Conservation (phyloP, 2,797 vertebrate species). For the Pipistrellus kuhlii region DNA sequence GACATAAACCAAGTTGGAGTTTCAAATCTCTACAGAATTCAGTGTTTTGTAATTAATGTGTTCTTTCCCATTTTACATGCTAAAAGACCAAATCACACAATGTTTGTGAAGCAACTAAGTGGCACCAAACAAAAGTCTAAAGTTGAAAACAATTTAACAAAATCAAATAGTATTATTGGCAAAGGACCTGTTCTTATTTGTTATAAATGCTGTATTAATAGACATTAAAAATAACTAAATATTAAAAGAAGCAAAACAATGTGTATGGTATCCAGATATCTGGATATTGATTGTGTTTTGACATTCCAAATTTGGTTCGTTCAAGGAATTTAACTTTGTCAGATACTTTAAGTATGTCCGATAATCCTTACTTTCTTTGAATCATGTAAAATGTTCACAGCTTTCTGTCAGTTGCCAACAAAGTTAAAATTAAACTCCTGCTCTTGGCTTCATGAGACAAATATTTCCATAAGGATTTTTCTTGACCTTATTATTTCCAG, state of each 20-base stretch:
- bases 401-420: neutral
- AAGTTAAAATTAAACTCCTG: neutral
- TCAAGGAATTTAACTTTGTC: neutral
- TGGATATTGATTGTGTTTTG: neutral
- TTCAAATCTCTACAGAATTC: neutral
- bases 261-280: neutral
- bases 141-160: constrained; percentile 54
- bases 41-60: neutral
- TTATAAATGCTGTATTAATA: neutral
- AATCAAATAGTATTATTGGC: neutral
- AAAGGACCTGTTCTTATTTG: neutral
- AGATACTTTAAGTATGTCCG: neutral
- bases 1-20: neutral
- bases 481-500: neutral
- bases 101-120: constrained; percentile 8
- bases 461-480: constrained; percentile 15
- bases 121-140: neutral
- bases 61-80: neutral
- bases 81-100: neutral
- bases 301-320: neutral
- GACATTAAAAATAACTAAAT: neutral
- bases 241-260: neutral
- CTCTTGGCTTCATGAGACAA: neutral
- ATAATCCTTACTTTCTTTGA: neutral
- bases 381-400: neutral